A percentile compares a stretch with the other conserved stretches of the same genome.
Conservation (phyloP, 2,113 vertebrate species). For the Psophia crepitans region DNA sequence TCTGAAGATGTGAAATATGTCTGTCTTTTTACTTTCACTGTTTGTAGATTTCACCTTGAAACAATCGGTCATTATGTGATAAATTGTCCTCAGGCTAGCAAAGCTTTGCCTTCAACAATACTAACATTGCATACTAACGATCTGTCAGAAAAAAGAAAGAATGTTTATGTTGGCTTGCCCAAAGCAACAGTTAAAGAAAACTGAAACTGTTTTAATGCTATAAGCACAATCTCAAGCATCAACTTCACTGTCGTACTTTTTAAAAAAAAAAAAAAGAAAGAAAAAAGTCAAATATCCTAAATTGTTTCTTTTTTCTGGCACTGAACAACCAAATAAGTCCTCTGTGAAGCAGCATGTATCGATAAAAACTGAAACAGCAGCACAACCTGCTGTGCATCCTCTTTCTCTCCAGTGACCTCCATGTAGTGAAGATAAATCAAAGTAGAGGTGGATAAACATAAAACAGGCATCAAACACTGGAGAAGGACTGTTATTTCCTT, state of each 20-base stretch:
- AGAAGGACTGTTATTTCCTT: neutral
- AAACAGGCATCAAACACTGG: neutral
- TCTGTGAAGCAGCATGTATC: neutral
- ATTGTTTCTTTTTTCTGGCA: neutral
- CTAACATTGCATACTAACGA: neutral
- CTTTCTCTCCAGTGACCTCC: neutral
- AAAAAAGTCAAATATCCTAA: neutral
- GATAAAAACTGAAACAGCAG: neutral
- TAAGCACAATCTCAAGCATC: neutral
- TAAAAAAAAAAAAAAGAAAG: neutral
- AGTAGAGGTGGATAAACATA: neutral
- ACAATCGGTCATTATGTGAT: neutral
- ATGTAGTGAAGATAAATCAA: neutral
- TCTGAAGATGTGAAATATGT: neutral
- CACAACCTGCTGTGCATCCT: neutral
- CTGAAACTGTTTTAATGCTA: neutral
- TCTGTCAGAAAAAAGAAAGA: neutral
- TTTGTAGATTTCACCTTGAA: slow-evolving; percentile 46
- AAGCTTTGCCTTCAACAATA: neutral
- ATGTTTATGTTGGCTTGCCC: neutral
- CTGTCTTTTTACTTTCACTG: neutral
- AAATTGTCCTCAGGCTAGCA: slow-evolving; percentile 28
- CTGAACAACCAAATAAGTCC: neutral
- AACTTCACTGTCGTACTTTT: neutral
- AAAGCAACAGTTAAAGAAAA: neutral